Base-by-base conservation (phyloP, 2,113 vertebrate species). In the Dinomys branickii region DNA sequence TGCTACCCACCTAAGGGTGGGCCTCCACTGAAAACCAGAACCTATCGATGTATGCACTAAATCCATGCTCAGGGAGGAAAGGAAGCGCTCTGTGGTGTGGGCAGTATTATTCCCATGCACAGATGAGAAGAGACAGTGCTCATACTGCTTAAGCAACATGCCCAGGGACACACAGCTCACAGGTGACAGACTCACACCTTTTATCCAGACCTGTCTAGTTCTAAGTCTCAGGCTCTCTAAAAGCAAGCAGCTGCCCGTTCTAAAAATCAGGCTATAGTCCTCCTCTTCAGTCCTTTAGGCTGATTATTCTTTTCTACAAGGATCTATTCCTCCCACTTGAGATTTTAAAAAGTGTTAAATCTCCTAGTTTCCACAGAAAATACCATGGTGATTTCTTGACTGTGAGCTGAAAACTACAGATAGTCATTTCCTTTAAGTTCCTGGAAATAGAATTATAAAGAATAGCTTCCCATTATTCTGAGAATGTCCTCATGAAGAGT, bases 361-460 rank as follows among this genome's bases (percentile, higher is more conserved):
- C 13, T 54, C 87, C 17, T 44, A 58, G 63, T 58, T 90, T 92
- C 85, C 16, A 83, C 59, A 65, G 63, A 69, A 90, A 90, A 89
- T 47, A 30, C 3, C 35, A 47, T 4, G 8, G 14, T 24, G 38
- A 73, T 75, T 88, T 80, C 80, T 71, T 28, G 19, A 67, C 38
- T 69, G 13, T 28, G 86, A 78, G n/a, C 59, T 56, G 12, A 2
- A 65, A 86, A 2, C 73, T 19, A 63, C 20, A 30, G 20, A 58
- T 69, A 73, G n/a, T 75, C 28, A 7, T n/a, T 91, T 73, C 59
- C 24, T 26, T 86, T 10, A 14, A 13, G 33, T 94, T 95, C 85
- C 96, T 86, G 44, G 75, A 95, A 95, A 84, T 67, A 50, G 26
- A 26, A 92, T 19, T 92, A 84, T 80, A 26, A 84, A 61, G 54